Conservation (phyloP, 2,113 vertebrate species). For the Gulo gulo region DNA sequence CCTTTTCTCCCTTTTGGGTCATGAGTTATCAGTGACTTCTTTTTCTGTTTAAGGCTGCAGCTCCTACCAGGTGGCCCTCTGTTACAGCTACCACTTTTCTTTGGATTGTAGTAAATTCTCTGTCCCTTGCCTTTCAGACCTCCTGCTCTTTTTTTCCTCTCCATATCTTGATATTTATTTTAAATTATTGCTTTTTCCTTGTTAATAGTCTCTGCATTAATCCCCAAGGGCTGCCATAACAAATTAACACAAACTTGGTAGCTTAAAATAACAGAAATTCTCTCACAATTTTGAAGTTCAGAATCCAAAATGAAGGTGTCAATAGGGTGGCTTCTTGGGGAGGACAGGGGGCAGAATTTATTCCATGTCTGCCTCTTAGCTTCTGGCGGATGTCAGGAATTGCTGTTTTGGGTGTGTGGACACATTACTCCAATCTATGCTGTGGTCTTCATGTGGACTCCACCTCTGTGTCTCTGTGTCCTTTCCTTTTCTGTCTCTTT, state of each 20-base stretch:
- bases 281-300: neutral
- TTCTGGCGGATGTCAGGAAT: neutral
- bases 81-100: neutral
- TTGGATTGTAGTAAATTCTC: neutral
- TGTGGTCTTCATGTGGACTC: neutral
- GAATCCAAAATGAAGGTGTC: neutral
- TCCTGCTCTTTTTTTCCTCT: neutral
- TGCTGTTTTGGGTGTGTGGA: neutral
- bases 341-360: neutral
- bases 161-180: neutral
- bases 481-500: neutral
- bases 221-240: neutral
- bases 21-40: neutral
- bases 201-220: neutral
- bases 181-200: neutral
- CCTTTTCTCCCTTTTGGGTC: neutral
- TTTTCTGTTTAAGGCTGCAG: neutral
- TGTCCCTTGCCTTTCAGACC: neutral
- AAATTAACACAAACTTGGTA: neutral
- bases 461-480: neutral
- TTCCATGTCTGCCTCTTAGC: neutral
- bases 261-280: neutral
- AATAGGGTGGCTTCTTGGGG: neutral
- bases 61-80: neutral
- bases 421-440: neutral